Base-by-base conservation (phyloP, 2,888 invertebrate species). In the Habroteleia sp. region DNA sequence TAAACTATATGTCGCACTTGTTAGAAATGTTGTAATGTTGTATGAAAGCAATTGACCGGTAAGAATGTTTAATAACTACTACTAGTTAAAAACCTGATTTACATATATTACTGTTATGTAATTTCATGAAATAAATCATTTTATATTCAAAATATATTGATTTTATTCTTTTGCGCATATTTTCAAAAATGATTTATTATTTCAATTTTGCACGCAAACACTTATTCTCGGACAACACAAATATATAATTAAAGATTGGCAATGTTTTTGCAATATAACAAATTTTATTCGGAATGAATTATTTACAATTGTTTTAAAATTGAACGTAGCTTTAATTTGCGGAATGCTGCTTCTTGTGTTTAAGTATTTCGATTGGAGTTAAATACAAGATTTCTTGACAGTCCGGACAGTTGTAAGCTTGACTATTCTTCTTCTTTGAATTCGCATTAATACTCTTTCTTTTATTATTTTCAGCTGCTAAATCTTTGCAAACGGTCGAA, bases 311-410 rank as follows among this genome's bases (percentile, higher is more conserved):
- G 20, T 20, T 2, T 20, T 3, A 2, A 27, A n/a, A 3, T 27
- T 7, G 16, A 37, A 16, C 16, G 0, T n/a, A 39, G n/a, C 14
- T 52, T 52, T n/a, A 44, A 27, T n/a, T 16, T 1, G 29, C 2
- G 1, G 31, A 33, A 71, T 90, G 90, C 79, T 89, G 89, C 83
- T 93, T 95, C 85, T 93, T 96, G 89, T 98, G 97, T 81, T 92
- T 94, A 74, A 97, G 90, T 85, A 96, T 94, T 86, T 97, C 96
- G 13, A 95, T 94, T 2, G 95, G 93, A 6, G 94, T 94, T 77
- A 97, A 89, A 81, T 91, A 90, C 63, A 96, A 88, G 2, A 90
- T 91, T 79, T 92, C 89, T 1, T 91, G 89, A 88, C 98, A 98
- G 79, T 88, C 90, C 5, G 91, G 89, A 86, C 98, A 98, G 78